Conservation (phyloP, 2,113 vertebrate species). For the Ciconia maguari region DNA sequence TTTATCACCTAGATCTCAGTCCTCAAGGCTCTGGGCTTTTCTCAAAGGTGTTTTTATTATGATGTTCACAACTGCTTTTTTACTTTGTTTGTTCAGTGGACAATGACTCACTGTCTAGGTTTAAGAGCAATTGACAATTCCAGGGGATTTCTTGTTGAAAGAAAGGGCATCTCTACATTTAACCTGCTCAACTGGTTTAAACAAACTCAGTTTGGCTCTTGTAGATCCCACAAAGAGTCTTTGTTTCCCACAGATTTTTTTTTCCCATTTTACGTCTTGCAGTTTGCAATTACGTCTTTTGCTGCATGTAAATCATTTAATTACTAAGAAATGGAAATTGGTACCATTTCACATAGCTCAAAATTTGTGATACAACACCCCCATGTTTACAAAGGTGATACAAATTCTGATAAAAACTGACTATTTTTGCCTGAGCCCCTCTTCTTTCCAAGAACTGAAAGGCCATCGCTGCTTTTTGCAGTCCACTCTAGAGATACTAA, state of each 20-base stretch:
- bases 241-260: background rate
- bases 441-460: background rate
- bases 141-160: background rate
- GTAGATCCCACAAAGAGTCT: slow-evolving; percentile 9
- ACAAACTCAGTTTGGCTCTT: background rate
- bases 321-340: background rate
- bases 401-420: background rate
- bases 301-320: background rate
- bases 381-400: background rate
- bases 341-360: background rate
- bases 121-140: background rate
- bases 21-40: background rate
- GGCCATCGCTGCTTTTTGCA: no score
- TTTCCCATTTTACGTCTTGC: background rate
- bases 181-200: slow-evolving; percentile 40
- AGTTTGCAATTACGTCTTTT: background rate
- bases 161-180: slow-evolving; percentile 2
- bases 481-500: background rate
- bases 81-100: background rate
- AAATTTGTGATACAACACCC: rapidly evolving
- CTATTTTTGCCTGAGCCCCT: background rate
- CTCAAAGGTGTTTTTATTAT: background rate
- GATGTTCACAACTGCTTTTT: background rate
- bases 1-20: background rate
- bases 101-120: background rate